These are phyloP conservation scores for Parthenolecanium corni DNA, from an alignment of 2,888 invertebrate species.

Conservation along the genomic window DNA sequence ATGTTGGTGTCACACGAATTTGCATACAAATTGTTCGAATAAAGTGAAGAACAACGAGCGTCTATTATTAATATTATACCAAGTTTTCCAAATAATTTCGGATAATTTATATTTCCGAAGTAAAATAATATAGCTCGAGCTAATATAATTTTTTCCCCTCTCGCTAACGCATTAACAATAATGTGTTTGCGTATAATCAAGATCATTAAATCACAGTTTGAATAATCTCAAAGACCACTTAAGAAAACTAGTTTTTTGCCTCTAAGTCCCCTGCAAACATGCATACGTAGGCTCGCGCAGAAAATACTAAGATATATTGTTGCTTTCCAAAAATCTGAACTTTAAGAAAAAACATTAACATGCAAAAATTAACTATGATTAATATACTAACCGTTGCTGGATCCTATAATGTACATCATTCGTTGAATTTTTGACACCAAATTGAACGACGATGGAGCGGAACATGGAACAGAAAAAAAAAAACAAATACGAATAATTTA, in stretches of 20 bases:
- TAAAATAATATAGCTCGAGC: too few species aligned
- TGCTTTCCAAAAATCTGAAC: too few species aligned
- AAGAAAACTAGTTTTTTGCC: not conserved
- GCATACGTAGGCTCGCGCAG: too few species aligned
- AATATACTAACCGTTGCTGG: conserved; percentile 17
- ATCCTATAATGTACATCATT: conserved; percentile 1
- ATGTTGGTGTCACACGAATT: not conserved
- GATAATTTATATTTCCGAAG: not conserved
- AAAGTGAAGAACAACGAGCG: not conserved
- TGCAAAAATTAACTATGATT: not conserved
- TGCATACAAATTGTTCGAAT: not conserved
- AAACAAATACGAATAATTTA: not conserved
- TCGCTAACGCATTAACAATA: too few species aligned
- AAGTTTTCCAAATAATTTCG: not conserved
- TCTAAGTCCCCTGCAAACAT: too few species aligned
- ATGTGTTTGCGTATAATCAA: not conserved
- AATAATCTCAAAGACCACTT: not conserved
- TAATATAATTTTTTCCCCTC: too few species aligned
- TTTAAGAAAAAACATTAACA: too few species aligned
- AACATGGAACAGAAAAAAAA: not conserved
- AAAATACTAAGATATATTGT: too few species aligned
- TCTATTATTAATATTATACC: not conserved
- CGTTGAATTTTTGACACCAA: not conserved
- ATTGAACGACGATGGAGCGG: not conserved
- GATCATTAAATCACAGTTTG: not conserved